These are phyloP conservation scores for Nephrotoma flavescens DNA, from an alignment of 2,888 invertebrate species.

Conservation along the genomic window DNA sequence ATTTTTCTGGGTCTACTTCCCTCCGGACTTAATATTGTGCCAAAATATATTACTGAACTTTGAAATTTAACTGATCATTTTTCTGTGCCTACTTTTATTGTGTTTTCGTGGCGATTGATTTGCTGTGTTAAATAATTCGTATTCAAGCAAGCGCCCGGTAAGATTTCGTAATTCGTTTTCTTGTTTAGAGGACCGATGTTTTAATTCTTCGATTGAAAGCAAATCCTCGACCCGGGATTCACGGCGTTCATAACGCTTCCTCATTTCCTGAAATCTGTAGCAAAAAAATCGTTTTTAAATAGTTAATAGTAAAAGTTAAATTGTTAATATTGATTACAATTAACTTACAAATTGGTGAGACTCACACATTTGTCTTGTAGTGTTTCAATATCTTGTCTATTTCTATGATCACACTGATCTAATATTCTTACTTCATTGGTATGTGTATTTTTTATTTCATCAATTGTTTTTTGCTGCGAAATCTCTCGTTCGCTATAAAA, in stretches of 20 bases:
- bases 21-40: too few species aligned
- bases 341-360: slow-evolving; percentile 39
- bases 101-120: too few species aligned
- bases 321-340: not conserved
- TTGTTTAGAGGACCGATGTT: slow-evolving; percentile 39
- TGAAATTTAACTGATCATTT: too few species aligned
- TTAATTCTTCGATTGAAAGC: slow-evolving; percentile 37
- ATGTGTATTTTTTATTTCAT: slow-evolving; percentile 28
- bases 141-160: slow-evolving; percentile 41
- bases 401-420: slow-evolving; percentile 34
- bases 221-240: slow-evolving; percentile 41
- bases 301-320: too few species aligned
- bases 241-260: slow-evolving; percentile 39
- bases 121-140: slow-evolving; percentile 26
- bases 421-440: slow-evolving; percentile 28
- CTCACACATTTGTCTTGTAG: slow-evolving; percentile 40
- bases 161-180: slow-evolving; percentile 39
- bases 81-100: too few species aligned
- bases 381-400: slow-evolving; percentile 38
- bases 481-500: slow-evolving; percentile 33
- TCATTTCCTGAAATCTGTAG: slow-evolving; percentile 41
- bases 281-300: not conserved
- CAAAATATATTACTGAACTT: too few species aligned
- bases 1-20: too few species aligned
- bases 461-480: slow-evolving; percentile 28